Conservation (phyloP, 2,113 vertebrate species). For the Leucopsar rothschildi region DNA sequence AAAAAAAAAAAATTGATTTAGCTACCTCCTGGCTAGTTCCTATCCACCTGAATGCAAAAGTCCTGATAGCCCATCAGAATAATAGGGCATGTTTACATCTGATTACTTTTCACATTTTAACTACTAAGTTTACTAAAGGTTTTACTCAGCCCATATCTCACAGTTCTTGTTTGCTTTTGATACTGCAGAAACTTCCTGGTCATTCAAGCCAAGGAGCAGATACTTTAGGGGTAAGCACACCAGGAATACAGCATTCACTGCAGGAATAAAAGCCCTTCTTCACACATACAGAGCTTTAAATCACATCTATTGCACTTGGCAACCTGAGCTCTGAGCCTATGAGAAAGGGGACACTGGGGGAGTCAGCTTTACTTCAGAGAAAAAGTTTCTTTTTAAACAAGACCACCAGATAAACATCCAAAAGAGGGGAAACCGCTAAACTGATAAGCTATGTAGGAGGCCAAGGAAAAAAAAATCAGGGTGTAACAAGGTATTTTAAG, state of each 20-base stretch:
- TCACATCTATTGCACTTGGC: neutral
- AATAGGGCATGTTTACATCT: neutral
- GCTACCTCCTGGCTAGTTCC: neutral
- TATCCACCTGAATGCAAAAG: neutral
- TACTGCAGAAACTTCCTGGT: constrained; percentile 59
- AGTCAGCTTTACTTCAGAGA: neutral
- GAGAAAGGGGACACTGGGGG: neutral
- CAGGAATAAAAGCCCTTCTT: constrained; percentile 1
- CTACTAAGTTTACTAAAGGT: constrained; percentile 51
- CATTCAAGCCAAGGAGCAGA: neutral
- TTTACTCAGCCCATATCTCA: constrained; percentile 21
- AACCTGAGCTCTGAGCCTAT: neutral
- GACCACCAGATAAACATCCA: neutral
- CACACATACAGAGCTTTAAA: neutral
- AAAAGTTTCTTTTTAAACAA: neutral
- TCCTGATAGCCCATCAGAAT: neutral
- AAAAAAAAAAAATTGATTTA: neutral
- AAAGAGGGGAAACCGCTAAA: neutral
- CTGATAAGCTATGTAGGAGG: neutral
- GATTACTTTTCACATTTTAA: constrained; percentile 56
- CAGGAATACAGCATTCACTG: neutral
- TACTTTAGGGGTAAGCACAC: neutral
- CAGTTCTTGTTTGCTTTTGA: constrained; percentile 52
- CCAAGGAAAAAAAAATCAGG: neutral
- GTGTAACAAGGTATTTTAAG: neutral